A percentile compares a stretch with the other conserved stretches of the same genome.
Conservation (phyloP, 1,140 invertebrate species). For the Trachymyrmex cornetzi region DNA sequence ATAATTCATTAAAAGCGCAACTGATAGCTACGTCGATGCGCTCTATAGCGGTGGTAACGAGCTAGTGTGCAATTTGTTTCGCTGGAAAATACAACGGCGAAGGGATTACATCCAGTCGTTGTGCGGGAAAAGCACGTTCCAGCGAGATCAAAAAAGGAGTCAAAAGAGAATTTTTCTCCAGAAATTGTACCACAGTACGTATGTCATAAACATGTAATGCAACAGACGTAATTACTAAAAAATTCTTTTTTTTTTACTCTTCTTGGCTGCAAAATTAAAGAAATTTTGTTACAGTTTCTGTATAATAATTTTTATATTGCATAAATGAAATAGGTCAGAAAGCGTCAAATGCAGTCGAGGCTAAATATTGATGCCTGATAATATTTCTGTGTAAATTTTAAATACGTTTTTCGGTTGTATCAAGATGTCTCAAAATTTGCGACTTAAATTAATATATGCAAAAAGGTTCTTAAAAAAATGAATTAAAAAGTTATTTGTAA, state of each 20-base stretch:
- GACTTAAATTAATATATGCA: too few relatives aligned
- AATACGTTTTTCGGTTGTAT: too few relatives aligned
- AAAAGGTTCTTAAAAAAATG: too few relatives aligned
- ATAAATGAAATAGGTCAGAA: too few relatives aligned
- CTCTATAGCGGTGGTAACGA: constrained; percentile 24
- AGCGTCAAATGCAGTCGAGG: too few relatives aligned
- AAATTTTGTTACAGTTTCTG: background rate
- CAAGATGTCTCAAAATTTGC: too few relatives aligned
- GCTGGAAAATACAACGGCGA: constrained; percentile 17
- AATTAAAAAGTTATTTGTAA: too few relatives aligned
- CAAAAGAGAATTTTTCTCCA: background rate
- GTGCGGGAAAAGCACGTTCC: constrained; percentile 20
- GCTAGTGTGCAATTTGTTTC: constrained; percentile 35
- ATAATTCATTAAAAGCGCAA: constrained; percentile 45
- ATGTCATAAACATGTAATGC: constrained; percentile 3
- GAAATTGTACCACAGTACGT: constrained; percentile 15
- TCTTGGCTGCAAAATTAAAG: background rate
- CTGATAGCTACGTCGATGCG: constrained; percentile 27
- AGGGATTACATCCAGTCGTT: constrained; percentile 25
- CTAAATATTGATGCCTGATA: too few relatives aligned
- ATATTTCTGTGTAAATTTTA: too few relatives aligned
- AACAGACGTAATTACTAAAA: background rate
- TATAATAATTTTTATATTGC: constrained; percentile 4
- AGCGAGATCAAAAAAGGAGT: background rate
- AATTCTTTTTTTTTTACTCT: background rate